Base-by-base conservation (phyloP, 2,888 invertebrate species). In the Scelioninae gen. 1 region DNA sequence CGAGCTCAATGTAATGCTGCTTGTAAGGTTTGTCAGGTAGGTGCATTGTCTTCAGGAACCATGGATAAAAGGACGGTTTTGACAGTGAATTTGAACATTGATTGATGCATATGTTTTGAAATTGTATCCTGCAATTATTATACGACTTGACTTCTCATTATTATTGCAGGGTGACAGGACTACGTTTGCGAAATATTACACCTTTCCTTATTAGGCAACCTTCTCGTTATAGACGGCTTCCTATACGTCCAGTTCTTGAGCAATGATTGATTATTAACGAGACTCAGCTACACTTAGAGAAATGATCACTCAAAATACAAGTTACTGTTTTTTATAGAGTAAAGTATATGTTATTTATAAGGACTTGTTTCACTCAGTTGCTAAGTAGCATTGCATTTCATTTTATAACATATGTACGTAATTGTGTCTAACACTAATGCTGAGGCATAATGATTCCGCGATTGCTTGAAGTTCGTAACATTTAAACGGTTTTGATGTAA, bases 221-320 rank as follows among this genome's bases (percentile, higher is more conserved):
- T 69, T 72, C 72, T 77, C 63, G 66, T 78, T 60, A 74, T 58
- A 69, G 78, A 69, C 74, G 63, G 68, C 76, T 72, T 72, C 74
- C 78, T 82, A 82, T 78, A 77, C 77, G 71, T 68, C 51, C 55
- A 53, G 45, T 65, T 66, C 45, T 60, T 74, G 51, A 55, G 31
- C 49, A 40, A 72, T 74, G 77, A 82, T 82, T 74, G 74, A 82
- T 82, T 77, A 72, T 76, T 68, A 74, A 72, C 71, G 72, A 77
- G 60, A 72, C 72, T 72, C 72, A 71, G 47, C 66, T 60, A 34
- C 68, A 72, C 49, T 77, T 65, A 43, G 34, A 65, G 55, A 43
- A 81, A 76, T 58, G 40, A 80, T 68, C 74, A 55, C 49, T 80
- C 55, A 55, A 63, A 71, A 49, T 60, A 34, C 51, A 23, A 45